phyloP scores from a whole-genome alignment of 2,113 vertebrate genomes.

The Puma concolor region DNA sequence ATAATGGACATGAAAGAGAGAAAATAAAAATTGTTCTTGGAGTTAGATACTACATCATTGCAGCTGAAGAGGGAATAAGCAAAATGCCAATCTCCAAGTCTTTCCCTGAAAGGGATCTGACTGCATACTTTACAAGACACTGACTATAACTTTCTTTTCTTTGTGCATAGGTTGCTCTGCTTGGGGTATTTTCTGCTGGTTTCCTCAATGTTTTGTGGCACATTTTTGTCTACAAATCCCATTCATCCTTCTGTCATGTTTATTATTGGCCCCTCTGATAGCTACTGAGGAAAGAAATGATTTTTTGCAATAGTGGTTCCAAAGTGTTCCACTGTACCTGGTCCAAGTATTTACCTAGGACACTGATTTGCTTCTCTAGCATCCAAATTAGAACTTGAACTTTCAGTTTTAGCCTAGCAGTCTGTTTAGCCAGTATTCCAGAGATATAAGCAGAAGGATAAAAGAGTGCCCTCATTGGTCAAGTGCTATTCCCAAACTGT shows the following conservation, averaged over 20 bases:
- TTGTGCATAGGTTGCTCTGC: not conserved
- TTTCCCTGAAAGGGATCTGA: not conserved
- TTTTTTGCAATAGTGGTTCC: not conserved
- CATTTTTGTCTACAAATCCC: not conserved
- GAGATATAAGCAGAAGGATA: not conserved
- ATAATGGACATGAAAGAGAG: not conserved
- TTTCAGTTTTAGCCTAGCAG: not conserved
- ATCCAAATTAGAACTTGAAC: not conserved
- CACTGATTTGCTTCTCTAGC: not conserved
- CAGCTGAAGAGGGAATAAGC: not conserved
- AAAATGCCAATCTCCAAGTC: too few species aligned
- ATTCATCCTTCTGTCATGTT: not conserved
- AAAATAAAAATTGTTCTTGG: conserved; percentile 53
- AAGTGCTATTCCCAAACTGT: too few species aligned
- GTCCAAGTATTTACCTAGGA: not conserved
- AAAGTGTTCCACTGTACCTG: not conserved
- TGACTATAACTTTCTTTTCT: not conserved
- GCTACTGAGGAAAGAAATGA: not conserved
- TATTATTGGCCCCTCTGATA: not conserved
- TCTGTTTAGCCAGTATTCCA: not conserved
- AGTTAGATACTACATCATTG: conserved; percentile 66
- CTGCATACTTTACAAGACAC: not conserved
- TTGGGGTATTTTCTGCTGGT: not conserved
- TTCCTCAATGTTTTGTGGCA: not conserved
- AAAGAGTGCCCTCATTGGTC: not conserved